Percentiles rank a stretch among this genome's conserved stretches.
These are phyloP conservation scores for Dolichopus griseipennis DNA, from an alignment of 2,888 invertebrate species.

Conservation along the genomic window DNA sequence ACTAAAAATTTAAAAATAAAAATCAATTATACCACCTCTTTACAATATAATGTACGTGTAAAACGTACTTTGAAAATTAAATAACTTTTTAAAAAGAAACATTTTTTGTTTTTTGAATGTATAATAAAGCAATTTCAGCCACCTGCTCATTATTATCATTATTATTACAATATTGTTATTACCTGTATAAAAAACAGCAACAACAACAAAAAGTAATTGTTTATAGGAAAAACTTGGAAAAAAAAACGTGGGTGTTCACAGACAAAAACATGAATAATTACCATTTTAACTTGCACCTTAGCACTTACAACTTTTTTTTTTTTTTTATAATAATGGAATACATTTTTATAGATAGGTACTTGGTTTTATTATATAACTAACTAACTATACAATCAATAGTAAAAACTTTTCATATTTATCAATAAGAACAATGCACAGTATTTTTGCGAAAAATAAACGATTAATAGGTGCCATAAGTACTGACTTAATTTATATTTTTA, in stretches of 20 bases:
- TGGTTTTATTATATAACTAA: too few relatives aligned
- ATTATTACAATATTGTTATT: neutral
- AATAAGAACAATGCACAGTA: too few relatives aligned
- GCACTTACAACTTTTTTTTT: neutral
- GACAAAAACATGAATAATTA: slow-evolving; percentile 6
- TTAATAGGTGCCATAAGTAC: too few relatives aligned
- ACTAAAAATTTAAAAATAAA: neutral
- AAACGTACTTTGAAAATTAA: too few relatives aligned
- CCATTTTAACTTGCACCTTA: neutral
- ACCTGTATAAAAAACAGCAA: neutral
- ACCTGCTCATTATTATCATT: neutral
- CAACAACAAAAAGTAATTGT: neutral
- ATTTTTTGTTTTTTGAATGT: too few relatives aligned
- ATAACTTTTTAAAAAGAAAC: neutral
- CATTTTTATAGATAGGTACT: too few relatives aligned
- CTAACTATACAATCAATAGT: too few relatives aligned
- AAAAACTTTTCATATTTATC: too few relatives aligned
- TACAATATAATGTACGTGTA: neutral
- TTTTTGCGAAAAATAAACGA: too few relatives aligned
- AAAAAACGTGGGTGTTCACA: neutral
- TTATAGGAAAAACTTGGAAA: neutral
- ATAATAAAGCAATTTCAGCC: neutral
- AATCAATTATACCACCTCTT: neutral
- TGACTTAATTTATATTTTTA: too few relatives aligned
- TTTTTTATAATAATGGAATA: too few relatives aligned